phyloP scores from a whole-genome alignment of 2,113 vertebrate species.

The Dromas ardeola region DNA sequence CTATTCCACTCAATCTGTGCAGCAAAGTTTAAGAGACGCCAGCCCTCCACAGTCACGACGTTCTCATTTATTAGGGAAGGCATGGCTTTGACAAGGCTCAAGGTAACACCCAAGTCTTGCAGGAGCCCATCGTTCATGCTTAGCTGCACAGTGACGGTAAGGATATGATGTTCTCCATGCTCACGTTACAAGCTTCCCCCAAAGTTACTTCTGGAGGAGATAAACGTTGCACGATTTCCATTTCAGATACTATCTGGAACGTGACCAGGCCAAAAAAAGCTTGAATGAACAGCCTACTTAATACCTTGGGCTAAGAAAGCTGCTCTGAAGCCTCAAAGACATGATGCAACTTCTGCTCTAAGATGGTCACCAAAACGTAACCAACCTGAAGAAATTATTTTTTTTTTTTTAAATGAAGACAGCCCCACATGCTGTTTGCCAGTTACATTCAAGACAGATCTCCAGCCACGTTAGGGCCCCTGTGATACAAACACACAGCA shows the following conservation, averaged over 20 bases:
- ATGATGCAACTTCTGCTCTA: neutral
- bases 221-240: neutral
- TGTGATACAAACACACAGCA: rapidly evolving
- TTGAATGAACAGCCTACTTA: neutral
- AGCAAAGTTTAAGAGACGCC: neutral
- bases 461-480: neutral
- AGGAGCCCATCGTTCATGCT: rapidly evolving
- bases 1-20: neutral
- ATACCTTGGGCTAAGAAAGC: neutral
- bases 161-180: rapidly evolving
- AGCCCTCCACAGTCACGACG: rapidly evolving
- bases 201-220: neutral
- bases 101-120: neutral
- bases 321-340: neutral
- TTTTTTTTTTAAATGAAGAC: neutral
- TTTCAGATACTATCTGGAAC: neutral
- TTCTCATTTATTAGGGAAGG: neutral
- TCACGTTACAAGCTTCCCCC: neutral
- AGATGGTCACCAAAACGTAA: neutral
- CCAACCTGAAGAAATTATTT: neutral
- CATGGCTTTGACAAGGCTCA: neutral
- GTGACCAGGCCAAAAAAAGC: neutral
- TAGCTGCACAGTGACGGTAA: neutral
- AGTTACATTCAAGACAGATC: neutral
- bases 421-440: neutral